Conservation (phyloP, 2,113 vertebrate species). For the Zingel zingel region DNA sequence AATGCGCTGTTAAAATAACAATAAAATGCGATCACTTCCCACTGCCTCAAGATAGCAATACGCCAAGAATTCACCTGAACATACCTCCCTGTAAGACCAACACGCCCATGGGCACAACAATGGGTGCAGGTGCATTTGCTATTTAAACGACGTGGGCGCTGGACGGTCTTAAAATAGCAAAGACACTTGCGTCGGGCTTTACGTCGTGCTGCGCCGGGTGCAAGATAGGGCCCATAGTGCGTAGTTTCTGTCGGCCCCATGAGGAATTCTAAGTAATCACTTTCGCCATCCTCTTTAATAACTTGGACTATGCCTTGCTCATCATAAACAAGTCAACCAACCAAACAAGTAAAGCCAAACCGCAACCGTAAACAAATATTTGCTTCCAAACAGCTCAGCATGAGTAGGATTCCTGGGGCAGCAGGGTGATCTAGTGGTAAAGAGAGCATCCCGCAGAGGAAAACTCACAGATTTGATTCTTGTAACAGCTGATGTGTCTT, state of each 20-base stretch:
- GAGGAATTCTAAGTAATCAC: neutral
- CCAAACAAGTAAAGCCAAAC: slow-evolving; percentile 44
- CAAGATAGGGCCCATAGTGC: no score
- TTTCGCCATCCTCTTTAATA: slow-evolving; percentile 50
- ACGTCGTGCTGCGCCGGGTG: no score
- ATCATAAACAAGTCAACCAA: slow-evolving; percentile 59
- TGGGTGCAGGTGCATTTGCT: no score
- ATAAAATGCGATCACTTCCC: no score
- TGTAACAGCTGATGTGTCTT: slow-evolving; percentile 18
- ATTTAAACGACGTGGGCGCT: no score
- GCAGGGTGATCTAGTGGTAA: slow-evolving; percentile 12
- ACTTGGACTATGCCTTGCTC: slow-evolving; percentile 47
- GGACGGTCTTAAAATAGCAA: neutral
- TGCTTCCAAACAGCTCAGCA: slow-evolving; percentile 47
- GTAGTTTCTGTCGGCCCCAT: no score
- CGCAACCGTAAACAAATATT: slow-evolving; percentile 44
- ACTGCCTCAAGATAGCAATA: no score
- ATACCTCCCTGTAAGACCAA: no score
- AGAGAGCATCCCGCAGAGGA: slow-evolving; percentile 5
- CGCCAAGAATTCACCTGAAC: no score
- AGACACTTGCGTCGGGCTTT: no score
- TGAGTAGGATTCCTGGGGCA: slow-evolving; percentile 19
- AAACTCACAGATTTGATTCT: slow-evolving; percentile 33
- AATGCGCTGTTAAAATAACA: no score
- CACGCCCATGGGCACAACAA: no score